Percentiles rank a stretch among this genome's conserved stretches.
Conservation (phyloP, 64 coral and sea anemone species). For the Platygyra sinensis region DNA sequence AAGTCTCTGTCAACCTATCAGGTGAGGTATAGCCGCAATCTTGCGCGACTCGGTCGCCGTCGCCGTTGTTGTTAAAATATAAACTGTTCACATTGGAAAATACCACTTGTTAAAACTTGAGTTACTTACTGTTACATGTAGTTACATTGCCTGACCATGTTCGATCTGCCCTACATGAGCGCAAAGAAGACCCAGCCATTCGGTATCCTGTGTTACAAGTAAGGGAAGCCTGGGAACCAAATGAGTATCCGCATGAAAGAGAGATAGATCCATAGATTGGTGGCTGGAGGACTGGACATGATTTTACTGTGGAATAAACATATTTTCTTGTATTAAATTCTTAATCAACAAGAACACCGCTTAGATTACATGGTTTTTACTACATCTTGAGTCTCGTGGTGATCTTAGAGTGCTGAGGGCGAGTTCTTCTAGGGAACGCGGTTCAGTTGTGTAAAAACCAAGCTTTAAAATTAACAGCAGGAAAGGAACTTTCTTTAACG, state of each 20-base stretch:
- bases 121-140: slow-evolving; percentile 62
- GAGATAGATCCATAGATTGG: slow-evolving; percentile 37
- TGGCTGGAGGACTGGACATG: not conserved
- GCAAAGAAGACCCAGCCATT: slow-evolving; percentile 36
- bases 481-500: no score
- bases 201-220: slow-evolving; percentile 46
- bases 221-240: slow-evolving; percentile 54
- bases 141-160: slow-evolving; percentile 69
- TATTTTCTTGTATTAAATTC: not conserved
- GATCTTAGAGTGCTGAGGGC: no score
- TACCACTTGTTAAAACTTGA: not conserved
- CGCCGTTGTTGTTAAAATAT: no score
- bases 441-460: no score
- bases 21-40: no score
- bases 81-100: no score
- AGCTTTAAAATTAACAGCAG: no score
- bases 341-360: not conserved
- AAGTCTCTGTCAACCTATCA: no score
- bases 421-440: no score
- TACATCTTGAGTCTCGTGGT: no score
- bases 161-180: slow-evolving; percentile 51
- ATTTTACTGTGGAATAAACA: slow-evolving; percentile 17
- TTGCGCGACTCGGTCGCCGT: no score
- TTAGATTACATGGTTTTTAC: no score
- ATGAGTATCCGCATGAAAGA: slow-evolving; percentile 35